Evolutionary conservation across 2,113 vertebrate species (phyloP), one percentile per base, ranked within the genome.

Genomic region (Cephalopterus ornatus): DNA sequence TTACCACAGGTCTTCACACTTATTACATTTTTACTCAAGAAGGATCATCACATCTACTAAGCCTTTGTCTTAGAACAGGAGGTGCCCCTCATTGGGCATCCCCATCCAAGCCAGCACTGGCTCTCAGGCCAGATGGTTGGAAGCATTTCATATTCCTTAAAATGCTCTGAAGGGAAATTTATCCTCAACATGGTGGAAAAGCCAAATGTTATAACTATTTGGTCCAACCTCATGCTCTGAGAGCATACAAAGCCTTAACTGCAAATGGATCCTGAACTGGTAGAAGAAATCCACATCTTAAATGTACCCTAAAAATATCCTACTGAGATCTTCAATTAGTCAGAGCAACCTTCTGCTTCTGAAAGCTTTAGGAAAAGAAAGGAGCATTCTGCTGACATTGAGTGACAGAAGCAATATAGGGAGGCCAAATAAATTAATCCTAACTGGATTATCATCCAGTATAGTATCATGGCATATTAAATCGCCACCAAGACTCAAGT

Each of bases 321-420:
- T 70, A 3, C 39, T 73, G 39, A 27, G 46, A 76, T 80, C 10
- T 8, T 74, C 30, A 55, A 24, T 65, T 55, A 47, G 14, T 67
- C 58, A 72, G 50, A 73, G n/a, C 32, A 72, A 49, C 44, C 33
- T 94, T 41, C 15, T 50, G 9, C 32, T 83, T 88, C 42, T 85
- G 75, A 88, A 89, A 75, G 12, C 32, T 80, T 63, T 65, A 63
- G 42, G 55, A 55, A 74, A 58, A 63, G 63, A 73, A 67, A 59
- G 21, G 47, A 74, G 6, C 52, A 41, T 61, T 61, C 35, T 92
- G 15, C 27, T 84, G 70, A 80, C 30, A 32, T 5, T 89, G 76
- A 94, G 70, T 84, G 92, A 39, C 93, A 91, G 92, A 95, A 93
- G 79, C 71, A 96, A 90, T 90, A 68, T 23, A 47, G 33, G 19